A percentile compares a stretch with the other conserved stretches of the same genome.
Conservation (phyloP, 2,797 vertebrate genomes). For the Valencia hispanica region DNA sequence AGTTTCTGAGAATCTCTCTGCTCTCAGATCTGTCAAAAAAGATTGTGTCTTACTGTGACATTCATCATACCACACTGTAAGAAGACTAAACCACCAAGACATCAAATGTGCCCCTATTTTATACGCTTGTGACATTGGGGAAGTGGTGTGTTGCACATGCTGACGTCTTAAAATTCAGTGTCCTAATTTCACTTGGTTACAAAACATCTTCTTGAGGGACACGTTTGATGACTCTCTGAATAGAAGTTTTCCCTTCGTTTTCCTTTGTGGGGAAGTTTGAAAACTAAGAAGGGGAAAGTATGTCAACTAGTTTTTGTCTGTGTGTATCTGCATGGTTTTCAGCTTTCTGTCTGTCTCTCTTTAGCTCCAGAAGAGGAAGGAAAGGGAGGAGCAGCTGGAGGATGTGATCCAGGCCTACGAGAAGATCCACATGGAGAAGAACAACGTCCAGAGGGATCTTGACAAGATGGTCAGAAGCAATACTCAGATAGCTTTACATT, state of each 20-base stretch:
- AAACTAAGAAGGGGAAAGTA: slow-evolving; percentile 23
- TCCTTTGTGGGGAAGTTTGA: slow-evolving; percentile 41
- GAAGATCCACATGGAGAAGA: slow-evolving; percentile 97
- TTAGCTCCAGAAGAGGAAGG: slow-evolving; percentile 95
- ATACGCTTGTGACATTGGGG: slow-evolving; percentile 4
- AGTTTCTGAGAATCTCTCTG: slow-evolving; percentile 5
- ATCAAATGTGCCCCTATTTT: neutral
- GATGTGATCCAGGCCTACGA: slow-evolving; percentile 98
- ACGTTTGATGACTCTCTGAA: slow-evolving; percentile 44
- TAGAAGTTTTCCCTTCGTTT: slow-evolving; percentile 18
- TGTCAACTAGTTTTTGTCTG: slow-evolving; percentile 17
- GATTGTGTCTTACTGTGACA: slow-evolving; percentile 22
- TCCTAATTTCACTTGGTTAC: slow-evolving; percentile 53
- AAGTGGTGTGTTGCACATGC: slow-evolving; percentile 13
- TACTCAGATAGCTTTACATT: neutral
- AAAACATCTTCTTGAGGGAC: slow-evolving; percentile 51
- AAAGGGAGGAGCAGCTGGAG: slow-evolving; percentile 94
- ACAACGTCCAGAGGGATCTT: slow-evolving; percentile 92
- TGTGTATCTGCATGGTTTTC: slow-evolving; percentile 3
- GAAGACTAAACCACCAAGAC: slow-evolving; percentile 21
- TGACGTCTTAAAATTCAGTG: slow-evolving; percentile 41
- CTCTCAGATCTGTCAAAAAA: slow-evolving; percentile 26
- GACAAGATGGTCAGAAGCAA: slow-evolving; percentile 91
- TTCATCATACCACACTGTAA: slow-evolving; percentile 10
- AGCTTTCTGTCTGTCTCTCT: slow-evolving; percentile 8